Conservation (phyloP, 2,888 invertebrate genomes). For the Escarpia spicata region DNA sequence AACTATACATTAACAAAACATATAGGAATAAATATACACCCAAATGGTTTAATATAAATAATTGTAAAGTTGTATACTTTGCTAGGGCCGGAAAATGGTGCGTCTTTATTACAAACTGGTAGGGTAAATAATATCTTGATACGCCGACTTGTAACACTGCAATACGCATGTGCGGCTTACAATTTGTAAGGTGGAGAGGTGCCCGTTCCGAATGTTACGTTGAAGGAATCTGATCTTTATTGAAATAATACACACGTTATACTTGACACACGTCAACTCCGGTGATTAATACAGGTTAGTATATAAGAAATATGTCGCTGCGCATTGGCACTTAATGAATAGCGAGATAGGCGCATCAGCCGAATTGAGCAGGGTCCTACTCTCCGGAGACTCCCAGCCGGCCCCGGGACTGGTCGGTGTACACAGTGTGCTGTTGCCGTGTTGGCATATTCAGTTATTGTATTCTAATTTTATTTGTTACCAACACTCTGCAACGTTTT, state of each 20-base stretch:
- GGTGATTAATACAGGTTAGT: conserved; percentile 1
- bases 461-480: no score
- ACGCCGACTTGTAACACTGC: neutral
- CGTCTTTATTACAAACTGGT: neutral
- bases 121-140: neutral
- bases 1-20: neutral
- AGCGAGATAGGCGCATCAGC: neutral
- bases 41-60: neutral
- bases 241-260: neutral
- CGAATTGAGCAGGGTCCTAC: neutral
- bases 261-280: conserved; percentile 10
- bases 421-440: no score
- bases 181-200: neutral
- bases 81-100: neutral
- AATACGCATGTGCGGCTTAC: neutral
- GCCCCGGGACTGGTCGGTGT: no score
- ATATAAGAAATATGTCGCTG: neutral
- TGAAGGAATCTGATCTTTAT: neutral
- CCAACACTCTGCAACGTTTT: no score
- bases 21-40: neutral
- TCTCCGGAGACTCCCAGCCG: no score
- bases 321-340: neutral
- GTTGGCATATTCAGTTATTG: no score
- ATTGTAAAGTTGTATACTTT: neutral
- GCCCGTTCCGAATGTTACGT: neutral